A percentile compares a stretch with the other conserved stretches of the same genome.
These are phyloP conservation scores for Melikaiella ostensackeni DNA, from an alignment of 2,888 invertebrate genomes.

Conservation along the genomic window DNA sequence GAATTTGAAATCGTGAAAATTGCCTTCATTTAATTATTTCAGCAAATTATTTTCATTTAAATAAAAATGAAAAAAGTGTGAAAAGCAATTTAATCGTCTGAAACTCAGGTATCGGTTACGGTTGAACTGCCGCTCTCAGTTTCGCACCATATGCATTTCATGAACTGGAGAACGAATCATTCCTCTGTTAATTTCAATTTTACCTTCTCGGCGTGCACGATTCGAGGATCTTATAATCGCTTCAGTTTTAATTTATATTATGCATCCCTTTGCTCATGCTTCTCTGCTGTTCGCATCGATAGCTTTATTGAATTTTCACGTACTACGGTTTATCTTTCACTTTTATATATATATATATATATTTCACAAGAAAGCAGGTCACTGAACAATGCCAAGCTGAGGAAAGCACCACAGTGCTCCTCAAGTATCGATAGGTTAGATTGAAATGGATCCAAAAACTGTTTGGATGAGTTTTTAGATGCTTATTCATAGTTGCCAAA, in stretches of 20 bases:
- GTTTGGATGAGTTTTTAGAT: too few relatives aligned
- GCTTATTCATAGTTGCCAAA: too few relatives aligned
- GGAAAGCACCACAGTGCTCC: not conserved
- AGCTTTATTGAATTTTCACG: constrained; percentile 59
- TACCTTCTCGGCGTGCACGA: constrained; percentile 3
- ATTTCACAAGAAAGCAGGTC: constrained; percentile 23
- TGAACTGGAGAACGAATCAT: constrained; percentile 10
- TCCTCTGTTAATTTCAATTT: constrained; percentile 14
- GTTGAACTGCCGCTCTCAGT: not conserved
- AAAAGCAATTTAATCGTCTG: not conserved
- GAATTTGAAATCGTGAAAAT: too few relatives aligned
- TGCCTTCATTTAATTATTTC: not conserved
- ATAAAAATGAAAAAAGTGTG: not conserved
- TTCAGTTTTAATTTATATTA: constrained; percentile 27
- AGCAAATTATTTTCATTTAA: not conserved
- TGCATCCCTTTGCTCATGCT: not conserved
- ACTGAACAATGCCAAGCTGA: constrained; percentile 1
- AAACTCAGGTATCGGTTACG: constrained; percentile 8
- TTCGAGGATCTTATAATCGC: constrained; percentile 17
- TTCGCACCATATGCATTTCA: constrained; percentile 20
- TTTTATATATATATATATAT: too few relatives aligned
- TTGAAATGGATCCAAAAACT: too few relatives aligned
- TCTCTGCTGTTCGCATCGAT: constrained; percentile 7
- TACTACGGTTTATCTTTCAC: constrained; percentile 57
- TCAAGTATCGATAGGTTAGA: too few relatives aligned